Evolutionary conservation across 2,797 vertebrate species (phyloP).

Genomic region (Halcyon badia): DNA sequence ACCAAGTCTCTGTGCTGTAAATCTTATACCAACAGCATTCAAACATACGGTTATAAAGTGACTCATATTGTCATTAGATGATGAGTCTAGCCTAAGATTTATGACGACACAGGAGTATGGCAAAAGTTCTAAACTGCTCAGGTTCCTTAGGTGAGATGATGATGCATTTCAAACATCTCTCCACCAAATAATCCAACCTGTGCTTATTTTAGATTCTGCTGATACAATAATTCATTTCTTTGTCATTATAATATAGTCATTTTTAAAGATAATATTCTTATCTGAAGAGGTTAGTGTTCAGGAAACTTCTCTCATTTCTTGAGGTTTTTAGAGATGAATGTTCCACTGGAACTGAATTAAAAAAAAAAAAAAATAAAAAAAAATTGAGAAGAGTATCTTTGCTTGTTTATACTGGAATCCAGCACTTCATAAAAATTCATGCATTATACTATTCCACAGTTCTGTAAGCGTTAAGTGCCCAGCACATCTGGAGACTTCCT

Average conservation of each 20-base stretch:
- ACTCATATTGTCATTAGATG: not conserved
- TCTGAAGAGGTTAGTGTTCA: not conserved
- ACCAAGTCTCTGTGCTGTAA: not conserved
- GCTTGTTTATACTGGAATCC: not conserved
- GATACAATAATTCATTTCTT: not conserved
- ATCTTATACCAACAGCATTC: not conserved
- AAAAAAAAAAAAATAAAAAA: not conserved
- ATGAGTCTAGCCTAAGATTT: not conserved
- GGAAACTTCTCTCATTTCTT: not conserved
- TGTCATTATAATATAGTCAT: slow-evolving; percentile 1
- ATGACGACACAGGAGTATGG: not conserved
- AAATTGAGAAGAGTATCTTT: not conserved
- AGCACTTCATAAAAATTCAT: not conserved
- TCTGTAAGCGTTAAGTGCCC: not conserved
- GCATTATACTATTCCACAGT: not conserved
- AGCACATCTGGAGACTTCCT: not conserved
- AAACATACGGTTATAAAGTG: not conserved
- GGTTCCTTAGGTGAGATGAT: slow-evolving; percentile 11
- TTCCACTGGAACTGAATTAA: not conserved
- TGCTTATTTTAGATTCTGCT: slow-evolving; percentile 1
- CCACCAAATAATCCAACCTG: not conserved
- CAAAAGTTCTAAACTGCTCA: not conserved
- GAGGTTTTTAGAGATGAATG: not conserved
- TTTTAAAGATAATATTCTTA: slow-evolving; percentile 18
- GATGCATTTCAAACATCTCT: not conserved